Evolutionary conservation across 2,113 vertebrate genomes (phyloP), one percentile per base, ranked within the genome.

Genomic region (Acanthisitta chloris): DNA sequence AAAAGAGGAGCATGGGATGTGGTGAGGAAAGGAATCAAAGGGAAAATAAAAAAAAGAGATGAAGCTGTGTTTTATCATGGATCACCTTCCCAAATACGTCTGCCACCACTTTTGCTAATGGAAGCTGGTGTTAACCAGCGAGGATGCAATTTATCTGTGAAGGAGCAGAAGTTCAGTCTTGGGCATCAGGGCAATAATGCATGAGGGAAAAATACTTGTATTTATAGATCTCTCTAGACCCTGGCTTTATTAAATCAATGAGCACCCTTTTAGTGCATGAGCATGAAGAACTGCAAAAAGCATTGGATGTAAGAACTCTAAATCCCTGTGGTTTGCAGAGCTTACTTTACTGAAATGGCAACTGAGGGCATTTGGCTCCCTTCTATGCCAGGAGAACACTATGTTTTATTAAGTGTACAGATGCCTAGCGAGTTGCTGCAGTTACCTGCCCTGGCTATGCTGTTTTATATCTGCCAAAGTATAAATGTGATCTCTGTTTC

Each of bases 61-160:
- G 1, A 93, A 92, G 74, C 86, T 92, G 81, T 81, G 88, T 90
- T 97, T 96, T 93, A 93, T 97, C 94, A 79, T 81, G 93, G 92
- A 64, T 93, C 89, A 94, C 83, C 91, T 96, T 94, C 81, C 80
- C 78, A 95, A 88, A 45, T 61, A 92, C 61, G 79, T 96, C 90
- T 94, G 94, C 85, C 88, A 94, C 89, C 91, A 86, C 86, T 93
- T 84, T 80, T 73, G 76, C 90, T 94, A 94, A 94, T 92, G 95
- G 96, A 94, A 92, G 92, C 55, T 94, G 73, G 88, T 94, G 93
- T 94, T 96, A 92, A 96, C 93, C 88, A 88, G 76, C 0, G 3
- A 96, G 96, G 96, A 96, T 96, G 92, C 93, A 93, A 96, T 97
- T 96, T 96, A 96, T 96, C 93, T 94, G 91, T 74, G 93, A 81